Conservation (phyloP, 1,140 invertebrate species). For the Panagrolaimus sp. region DNA sequence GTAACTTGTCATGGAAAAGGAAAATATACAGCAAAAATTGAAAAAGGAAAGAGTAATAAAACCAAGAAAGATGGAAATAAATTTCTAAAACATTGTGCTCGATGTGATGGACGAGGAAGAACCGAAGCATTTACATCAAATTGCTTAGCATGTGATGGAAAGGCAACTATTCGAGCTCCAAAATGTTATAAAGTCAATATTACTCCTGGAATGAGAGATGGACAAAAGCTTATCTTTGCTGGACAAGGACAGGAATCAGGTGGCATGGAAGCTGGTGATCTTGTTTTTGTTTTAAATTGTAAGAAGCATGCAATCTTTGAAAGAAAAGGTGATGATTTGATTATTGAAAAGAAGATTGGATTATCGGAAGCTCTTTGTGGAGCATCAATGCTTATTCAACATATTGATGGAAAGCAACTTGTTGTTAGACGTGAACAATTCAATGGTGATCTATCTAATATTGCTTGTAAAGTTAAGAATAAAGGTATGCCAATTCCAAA, state of each 20-base stretch:
- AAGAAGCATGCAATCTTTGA: conserved; percentile 61
- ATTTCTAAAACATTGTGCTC: too few species aligned
- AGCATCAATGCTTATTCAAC: conserved; percentile 65
- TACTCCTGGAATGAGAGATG: conserved; percentile 64
- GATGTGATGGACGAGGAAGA: too few species aligned
- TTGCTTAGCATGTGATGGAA: conserved; percentile 31
- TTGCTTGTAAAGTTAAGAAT: conserved; percentile 6
- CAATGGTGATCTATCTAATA: conserved; percentile 68
- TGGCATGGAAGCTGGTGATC: conserved; percentile 62
- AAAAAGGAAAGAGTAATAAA: conserved; percentile 44
- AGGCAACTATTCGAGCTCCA: conserved; percentile 61
- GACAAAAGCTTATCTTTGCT: conserved; percentile 58
- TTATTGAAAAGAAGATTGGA: conserved; percentile 59
- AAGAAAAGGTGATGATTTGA: conserved; percentile 60
- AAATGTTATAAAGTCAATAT: conserved; percentile 65
- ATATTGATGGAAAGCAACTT: conserved; percentile 75
- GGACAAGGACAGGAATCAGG: conserved; percentile 66
- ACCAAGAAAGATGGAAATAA: too few species aligned
- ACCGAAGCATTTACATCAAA: too few species aligned
- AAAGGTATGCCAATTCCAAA: not conserved
- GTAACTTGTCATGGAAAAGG: conserved; percentile 59
- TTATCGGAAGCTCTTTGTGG: conserved; percentile 65
- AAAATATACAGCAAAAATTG: conserved; percentile 53
- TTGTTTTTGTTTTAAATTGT: conserved; percentile 62
- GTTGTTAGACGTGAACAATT: conserved; percentile 70